Percentiles rank a stretch among this genome's conserved stretches.
Conservation (phyloP, 2,113 vertebrate genomes). For the Amazona vittata region DNA sequence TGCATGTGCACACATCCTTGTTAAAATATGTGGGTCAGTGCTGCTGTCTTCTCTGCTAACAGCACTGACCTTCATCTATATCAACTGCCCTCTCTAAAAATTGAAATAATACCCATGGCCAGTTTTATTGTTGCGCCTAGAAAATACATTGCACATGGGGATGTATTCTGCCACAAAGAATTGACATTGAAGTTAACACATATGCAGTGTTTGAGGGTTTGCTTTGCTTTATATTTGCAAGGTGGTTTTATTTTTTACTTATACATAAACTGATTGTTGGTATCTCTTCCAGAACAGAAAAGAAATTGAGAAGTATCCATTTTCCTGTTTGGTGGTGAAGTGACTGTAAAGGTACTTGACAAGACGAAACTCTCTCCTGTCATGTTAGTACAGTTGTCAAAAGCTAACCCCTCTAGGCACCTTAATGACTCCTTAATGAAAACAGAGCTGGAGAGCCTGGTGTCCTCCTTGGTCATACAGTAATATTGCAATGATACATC, state of each 20-base stretch:
- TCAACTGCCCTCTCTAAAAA: conserved; percentile 21
- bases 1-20: background rate
- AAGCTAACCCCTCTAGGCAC: background rate
- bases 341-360: background rate
- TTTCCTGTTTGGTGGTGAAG: background rate
- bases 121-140: background rate
- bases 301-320: background rate
- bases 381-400: background rate
- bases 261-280: background rate
- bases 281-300: background rate
- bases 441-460: background rate
- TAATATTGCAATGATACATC: background rate
- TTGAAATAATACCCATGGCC: conserved; percentile 52
- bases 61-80: background rate
- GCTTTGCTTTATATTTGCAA: background rate
- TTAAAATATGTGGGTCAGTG: conserved; percentile 31
- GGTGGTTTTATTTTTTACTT: background rate
- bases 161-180: conserved; percentile 40
- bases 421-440: background rate
- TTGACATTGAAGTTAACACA: background rate
- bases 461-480: background rate
- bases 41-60: background rate
- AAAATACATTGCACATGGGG: background rate
- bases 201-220: background rate
- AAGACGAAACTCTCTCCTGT: background rate